Evolutionary conservation across 2,888 invertebrate species (phyloP), one percentile per base, ranked within the genome.

Genomic region (Drosophila aldrichi): DNA sequence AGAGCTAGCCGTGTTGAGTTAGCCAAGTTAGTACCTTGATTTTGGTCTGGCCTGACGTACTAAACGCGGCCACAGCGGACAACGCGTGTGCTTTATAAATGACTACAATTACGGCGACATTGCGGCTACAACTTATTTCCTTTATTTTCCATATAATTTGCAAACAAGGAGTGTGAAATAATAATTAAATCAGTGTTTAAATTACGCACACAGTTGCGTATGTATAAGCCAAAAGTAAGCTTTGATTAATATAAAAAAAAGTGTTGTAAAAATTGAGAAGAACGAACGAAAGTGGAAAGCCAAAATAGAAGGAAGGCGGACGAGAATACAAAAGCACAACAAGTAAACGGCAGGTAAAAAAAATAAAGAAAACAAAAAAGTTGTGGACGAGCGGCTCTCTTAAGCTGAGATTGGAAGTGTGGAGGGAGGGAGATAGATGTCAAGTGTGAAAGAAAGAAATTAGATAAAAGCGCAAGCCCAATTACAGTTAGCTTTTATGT

Each of bases 401-500:
- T 57, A 65, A 75, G 82, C 64, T 56, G 52, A 46, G 82, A 56
- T 80, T 77, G 67, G 41, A n/a, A 41, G 48, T 74, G 65, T 59
- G 54, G 48, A 67, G 70, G 65, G 49, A 63, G 74, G 54, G 48
- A 71, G 70, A 70, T 51, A 63, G 74, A 70, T 70, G 81, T 74
- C 70, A 79, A 81, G 79, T 79, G 78, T 81, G 70, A 70, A 74
- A 63, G 63, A 76, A 68, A 76, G 76, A 79, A 72, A 71, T 60
- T 57, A 69, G 66, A 74, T 44, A 65, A 65, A 66, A 70, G 48
- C 67, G 49, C 43, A 70, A 81, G 64, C 68, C 67, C 70, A 67
- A 71, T 79, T 77, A 89, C 90, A 76, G 85, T 85, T 89, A 85
- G 56, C 40, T 85, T 81, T 81, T 75, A 77, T 71, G 71, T 75